Percentiles rank a stretch among this genome's conserved stretches.
Conservation (phyloP, 1,140 invertebrate genomes). For the Rhopalosiphum padi region DNA sequence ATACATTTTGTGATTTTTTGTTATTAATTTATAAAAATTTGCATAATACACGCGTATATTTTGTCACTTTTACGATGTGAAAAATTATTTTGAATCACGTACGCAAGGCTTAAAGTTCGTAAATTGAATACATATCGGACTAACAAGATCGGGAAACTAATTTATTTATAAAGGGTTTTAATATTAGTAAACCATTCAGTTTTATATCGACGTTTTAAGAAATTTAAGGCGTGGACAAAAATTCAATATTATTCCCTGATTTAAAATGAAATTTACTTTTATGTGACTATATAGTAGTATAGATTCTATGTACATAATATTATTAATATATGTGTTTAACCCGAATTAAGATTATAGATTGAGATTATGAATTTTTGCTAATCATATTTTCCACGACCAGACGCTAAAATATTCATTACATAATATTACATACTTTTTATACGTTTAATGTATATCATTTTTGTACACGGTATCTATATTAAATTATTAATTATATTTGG, state of each 20-base stretch:
- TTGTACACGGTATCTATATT: too few relatives aligned
- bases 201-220: neutral
- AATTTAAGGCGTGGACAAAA: neutral
- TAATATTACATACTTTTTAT: too few relatives aligned
- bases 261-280: too few relatives aligned
- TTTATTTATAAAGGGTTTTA: neutral
- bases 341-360: neutral
- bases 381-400: neutral
- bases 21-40: constrained; percentile 2
- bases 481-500: too few relatives aligned
- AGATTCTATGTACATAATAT: neutral
- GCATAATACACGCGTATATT: neutral
- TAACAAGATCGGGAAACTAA: neutral
- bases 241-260: too few relatives aligned
- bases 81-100: constrained; percentile 12
- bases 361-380: neutral
- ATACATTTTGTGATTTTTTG: neutral
- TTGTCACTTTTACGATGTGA: neutral
- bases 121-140: neutral
- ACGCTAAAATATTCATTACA: too few relatives aligned
- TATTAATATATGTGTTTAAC: neutral
- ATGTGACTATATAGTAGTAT: neutral
- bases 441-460: too few relatives aligned
- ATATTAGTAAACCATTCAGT: neutral
- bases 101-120: neutral